phyloP scores from a whole-genome alignment of 1,140 invertebrate species.

The Nixonia krombeini region DNA sequence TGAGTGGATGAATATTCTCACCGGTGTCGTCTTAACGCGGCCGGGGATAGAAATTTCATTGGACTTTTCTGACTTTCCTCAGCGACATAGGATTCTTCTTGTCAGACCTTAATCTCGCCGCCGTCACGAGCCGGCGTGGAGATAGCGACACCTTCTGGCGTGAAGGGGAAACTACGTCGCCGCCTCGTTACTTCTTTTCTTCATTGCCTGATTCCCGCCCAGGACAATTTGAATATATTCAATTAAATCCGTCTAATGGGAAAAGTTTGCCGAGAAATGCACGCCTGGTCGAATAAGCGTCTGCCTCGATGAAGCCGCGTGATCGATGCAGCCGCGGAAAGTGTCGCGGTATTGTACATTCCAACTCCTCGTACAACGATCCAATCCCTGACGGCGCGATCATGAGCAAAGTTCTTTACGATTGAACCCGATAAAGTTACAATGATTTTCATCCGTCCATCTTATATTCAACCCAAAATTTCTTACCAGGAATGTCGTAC shows the following conservation, averaged over 20 bases:
- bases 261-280: background rate
- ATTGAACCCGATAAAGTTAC: no score
- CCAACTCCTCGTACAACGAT: no score
- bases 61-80: conserved; percentile 8
- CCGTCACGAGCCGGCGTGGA: conserved; percentile 5
- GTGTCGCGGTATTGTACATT: no score
- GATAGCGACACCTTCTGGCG: background rate
- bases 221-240: background rate
- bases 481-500: no score
- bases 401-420: no score
- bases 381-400: no score
- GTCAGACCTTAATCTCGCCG: conserved; percentile 2
- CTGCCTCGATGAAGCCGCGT: no score
- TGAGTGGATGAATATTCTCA: conserved; percentile 4
- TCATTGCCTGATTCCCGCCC: background rate
- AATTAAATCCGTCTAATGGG: conserved; percentile 2
- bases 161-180: background rate
- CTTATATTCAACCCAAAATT: no score
- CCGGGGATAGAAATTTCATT: conserved; percentile 23
- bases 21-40: conserved; percentile 9
- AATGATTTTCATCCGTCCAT: no score
- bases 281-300: no score
- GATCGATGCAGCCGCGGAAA: no score
- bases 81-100: conserved; percentile 4
- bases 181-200: background rate